phyloP scores from a whole-genome alignment of 2,797 vertebrate species.

The Lagodon rhomboides region DNA sequence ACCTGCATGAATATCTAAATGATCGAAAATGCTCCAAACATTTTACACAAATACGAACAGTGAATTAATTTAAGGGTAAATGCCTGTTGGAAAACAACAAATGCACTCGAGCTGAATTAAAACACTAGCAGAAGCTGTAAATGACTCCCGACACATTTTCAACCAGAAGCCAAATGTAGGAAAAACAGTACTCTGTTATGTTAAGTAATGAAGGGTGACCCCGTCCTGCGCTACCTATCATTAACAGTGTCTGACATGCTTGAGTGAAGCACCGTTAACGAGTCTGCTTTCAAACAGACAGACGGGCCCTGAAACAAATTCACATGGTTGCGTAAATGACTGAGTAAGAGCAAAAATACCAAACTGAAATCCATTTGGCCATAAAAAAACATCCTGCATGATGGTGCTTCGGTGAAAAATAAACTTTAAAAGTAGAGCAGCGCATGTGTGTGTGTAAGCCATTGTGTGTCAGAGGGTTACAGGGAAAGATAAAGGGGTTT shows the following conservation, averaged over 20 bases:
- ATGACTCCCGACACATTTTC: background rate
- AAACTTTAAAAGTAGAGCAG: slow-evolving; percentile 5
- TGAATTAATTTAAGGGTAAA: slow-evolving; percentile 9
- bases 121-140: slow-evolving; percentile 17
- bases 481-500: slow-evolving; percentile 36
- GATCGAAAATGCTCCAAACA: no score
- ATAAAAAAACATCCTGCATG: background rate
- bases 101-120: slow-evolving; percentile 1
- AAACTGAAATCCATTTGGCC: background rate
- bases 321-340: slow-evolving; percentile 3
- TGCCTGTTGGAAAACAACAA: background rate
- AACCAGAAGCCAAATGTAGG: slow-evolving; percentile 20
- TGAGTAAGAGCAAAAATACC: slow-evolving; percentile 13
- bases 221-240: slow-evolving; percentile 7
- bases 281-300: slow-evolving; percentile 14
- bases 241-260: slow-evolving; percentile 9
- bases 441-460: background rate
- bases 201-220: slow-evolving; percentile 3
- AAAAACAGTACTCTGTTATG: background rate
- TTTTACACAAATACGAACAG: no score
- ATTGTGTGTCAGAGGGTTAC: slow-evolving; percentile 20
- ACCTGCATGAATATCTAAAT: no score
- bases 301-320: slow-evolving; percentile 24
- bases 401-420: slow-evolving; percentile 13
- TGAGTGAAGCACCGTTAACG: slow-evolving; percentile 21